Evolutionary conservation across 2,113 vertebrate species (phyloP), one percentile per base, ranked within the genome.

Genomic region (Eurypyga helias): DNA sequence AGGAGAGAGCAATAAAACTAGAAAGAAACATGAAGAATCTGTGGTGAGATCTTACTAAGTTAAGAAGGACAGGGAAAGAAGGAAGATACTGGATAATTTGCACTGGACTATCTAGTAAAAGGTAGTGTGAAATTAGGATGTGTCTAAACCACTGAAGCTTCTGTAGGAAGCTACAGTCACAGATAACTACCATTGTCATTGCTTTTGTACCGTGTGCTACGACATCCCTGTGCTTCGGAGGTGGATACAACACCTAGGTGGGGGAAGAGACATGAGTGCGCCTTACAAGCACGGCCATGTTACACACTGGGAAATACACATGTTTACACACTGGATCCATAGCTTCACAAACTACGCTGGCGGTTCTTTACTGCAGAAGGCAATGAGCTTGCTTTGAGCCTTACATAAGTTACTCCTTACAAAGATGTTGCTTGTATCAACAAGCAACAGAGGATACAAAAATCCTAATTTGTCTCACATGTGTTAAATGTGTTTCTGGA

Each of bases 151-250:
- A 33, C 52, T 41, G 17, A 41, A 24, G 6, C 14, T 66, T 33
- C 72, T 41, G 1, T 8, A 48, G n/a, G 46, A 67, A 41, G 41
- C 12, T 33, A 25, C 21, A 36, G 46, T 28, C 14, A 28, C 4
- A 31, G 21, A 13, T 26, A 46, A 14, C 38, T 45, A 9, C n/a
- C 19, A 6, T 3, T 29, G 43, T 13, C 28, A 11, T 13, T 52
- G 33, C 51, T 83, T 38, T 52, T 26, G 19, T 19, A 33, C 0
- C 1, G 28, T 0, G 0, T 41, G 26, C 20, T 28, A 48, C 1
- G 0, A 4, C 1, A 1, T 21, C 26, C 23, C 21, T 36, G 4
- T 8, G 18, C 11, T 7, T n/a, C 5, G 1, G 54, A 34, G 26
- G 41, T 5, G 3, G 24, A 38, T 7, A 20, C 43, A 60, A 28